phyloP scores from a whole-genome alignment of 2,888 invertebrate species.

The Archaeoteleia sp. region DNA sequence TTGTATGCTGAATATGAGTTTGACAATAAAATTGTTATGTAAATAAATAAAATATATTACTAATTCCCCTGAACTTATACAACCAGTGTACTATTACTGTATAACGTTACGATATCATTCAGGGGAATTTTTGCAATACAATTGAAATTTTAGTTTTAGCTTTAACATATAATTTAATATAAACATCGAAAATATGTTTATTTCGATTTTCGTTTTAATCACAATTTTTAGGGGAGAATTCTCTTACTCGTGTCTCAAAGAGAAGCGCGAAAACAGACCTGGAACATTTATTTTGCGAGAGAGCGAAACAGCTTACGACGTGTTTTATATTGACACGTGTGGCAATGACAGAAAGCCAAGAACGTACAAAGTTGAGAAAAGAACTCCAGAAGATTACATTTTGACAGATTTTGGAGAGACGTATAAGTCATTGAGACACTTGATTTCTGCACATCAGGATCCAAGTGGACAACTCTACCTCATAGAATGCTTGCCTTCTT shows the following conservation, averaged over 20 bases:
- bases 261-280: constrained; percentile 83
- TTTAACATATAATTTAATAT: too few species aligned
- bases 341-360: constrained; percentile 77
- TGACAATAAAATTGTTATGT: too few species aligned
- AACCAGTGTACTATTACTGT: too few species aligned
- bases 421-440: constrained; percentile 79
- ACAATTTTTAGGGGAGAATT: constrained; percentile 87
- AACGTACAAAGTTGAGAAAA: constrained; percentile 72
- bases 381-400: constrained; percentile 78
- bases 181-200: too few species aligned
- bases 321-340: constrained; percentile 89
- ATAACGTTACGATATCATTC: too few species aligned
- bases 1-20: too few species aligned
- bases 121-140: too few species aligned
- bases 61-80: too few species aligned
- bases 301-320: constrained; percentile 86
- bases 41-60: too few species aligned
- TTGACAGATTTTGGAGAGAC: constrained; percentile 75
- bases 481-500: constrained; percentile 87
- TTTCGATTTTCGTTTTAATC: too few species aligned
- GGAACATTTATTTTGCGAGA: constrained; percentile 90
- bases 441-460: constrained; percentile 80
- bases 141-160: too few species aligned
- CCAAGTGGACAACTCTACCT: constrained; percentile 79
- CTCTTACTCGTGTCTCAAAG: constrained; percentile 88